Percentiles rank a stretch among this genome's conserved stretches.
These are phyloP conservation scores for Plebejus melissa DNA, from an alignment of 2,888 invertebrate genomes.

Conservation along the genomic window DNA sequence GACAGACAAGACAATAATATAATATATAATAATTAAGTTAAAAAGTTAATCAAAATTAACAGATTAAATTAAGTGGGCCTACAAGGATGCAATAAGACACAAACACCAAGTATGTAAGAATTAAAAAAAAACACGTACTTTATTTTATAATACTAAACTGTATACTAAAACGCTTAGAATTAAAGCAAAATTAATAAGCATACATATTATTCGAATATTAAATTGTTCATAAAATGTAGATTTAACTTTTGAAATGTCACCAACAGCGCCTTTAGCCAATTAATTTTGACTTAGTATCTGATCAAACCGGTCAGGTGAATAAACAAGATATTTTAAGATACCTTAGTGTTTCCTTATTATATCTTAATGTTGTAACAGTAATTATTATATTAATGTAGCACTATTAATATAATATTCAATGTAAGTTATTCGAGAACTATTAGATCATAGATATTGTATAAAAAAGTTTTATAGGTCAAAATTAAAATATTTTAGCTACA, in stretches of 20 bases:
- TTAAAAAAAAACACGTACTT: no score
- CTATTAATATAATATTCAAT: not conserved
- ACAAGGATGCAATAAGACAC: not conserved
- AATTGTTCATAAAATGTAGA: not conserved
- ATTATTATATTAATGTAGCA: not conserved
- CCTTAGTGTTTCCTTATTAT: slow-evolving; percentile 27
- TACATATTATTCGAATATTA: not conserved
- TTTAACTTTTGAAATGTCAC: slow-evolving; percentile 10
- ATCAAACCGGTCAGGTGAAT: slow-evolving; percentile 22
- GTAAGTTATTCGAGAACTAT: not conserved
- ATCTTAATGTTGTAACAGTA: not conserved
- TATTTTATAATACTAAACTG: no score
- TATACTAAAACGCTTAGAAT: not conserved
- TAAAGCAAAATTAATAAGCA: not conserved
- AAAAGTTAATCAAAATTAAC: no score
- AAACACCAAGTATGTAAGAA: not conserved
- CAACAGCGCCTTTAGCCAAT: slow-evolving; percentile 22
- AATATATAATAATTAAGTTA: no score
- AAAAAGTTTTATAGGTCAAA: not conserved
- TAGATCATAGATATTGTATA: not conserved
- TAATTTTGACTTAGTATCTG: slow-evolving; percentile 16
- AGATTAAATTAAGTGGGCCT: no score
- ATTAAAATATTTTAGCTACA: no score
- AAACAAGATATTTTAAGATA: not conserved
- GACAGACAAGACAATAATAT: no score